Evolutionary conservation across 2,113 vertebrate genomes (phyloP), one percentile per base, ranked within the genome.

Genomic region (Antechinus stuartii): DNA sequence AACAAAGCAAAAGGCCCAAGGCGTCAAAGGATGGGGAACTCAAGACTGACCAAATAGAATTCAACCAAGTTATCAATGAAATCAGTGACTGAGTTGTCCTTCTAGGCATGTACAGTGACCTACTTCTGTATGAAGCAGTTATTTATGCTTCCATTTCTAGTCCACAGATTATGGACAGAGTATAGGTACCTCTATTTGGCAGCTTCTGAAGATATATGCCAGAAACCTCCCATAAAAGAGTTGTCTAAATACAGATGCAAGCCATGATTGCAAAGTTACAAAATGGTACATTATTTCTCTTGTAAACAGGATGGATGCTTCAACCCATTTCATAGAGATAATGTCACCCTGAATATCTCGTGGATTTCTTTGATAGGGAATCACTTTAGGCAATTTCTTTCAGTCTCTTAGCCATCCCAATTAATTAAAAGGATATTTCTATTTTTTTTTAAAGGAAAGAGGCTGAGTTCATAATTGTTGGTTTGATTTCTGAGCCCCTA

Each of bases 301-400:
- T 53, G 54, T 95, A 91, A 94, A 92, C 55, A 91, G 91, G 92
- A 95, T 50, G 84, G 89, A 91, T 93, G 93, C 90, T 93, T 94
- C 92, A 90, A 94, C n/a, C 68, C 68, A 84, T 84, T 84, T 84
- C n/a, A 84, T 23, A 84, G 6, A 84, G 68, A 16, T 55, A 53
- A 93, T 68, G 30, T 94, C 93, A 95, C 93, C 61, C 93, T 90
- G 55, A 61, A 94, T 96, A 95, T 42, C 84, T 11, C 11, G 93
- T 93, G 53, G 84, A 96, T 90, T 96, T 93, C 94, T 96, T 91
- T 91, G 90, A 95, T 96, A 96, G 95, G 94, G 94, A 94, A 97
- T 95, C 55, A 93, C 96, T 97, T 95, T 56, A 95, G 92, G 90
- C 94, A 95, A 96, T 91, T 26, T 91, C 96, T 96, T 94, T 96